Evolutionary conservation across 2,888 invertebrate species (phyloP).

Genomic region (Choreutis nemorana): DNA sequence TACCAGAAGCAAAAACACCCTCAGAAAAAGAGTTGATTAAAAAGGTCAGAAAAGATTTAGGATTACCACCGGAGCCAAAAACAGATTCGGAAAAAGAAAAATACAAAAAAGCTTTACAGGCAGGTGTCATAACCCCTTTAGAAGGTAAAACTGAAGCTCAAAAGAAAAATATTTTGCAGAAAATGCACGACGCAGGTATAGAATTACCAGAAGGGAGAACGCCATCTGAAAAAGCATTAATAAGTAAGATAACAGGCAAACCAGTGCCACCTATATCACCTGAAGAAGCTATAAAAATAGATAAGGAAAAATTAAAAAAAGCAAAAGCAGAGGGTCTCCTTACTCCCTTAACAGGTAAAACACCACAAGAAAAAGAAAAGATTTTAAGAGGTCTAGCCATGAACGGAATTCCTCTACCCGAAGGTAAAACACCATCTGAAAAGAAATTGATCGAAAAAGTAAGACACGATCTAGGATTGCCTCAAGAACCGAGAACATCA

Average conservation of each 20-base stretch:
- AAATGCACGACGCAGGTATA: conserved; percentile 7
- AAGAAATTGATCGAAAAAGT: conserved; percentile 15
- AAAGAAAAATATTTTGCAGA: conserved; percentile 5
- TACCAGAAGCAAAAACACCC: conserved; percentile 13
- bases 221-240: conserved; percentile 6
- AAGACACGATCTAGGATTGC: conserved; percentile 13
- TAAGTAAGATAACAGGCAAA: conserved; percentile 12
- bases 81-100: conserved; percentile 9
- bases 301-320: conserved; percentile 16
- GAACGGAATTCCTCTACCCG: conserved; percentile 15
- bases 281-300: conserved; percentile 12
- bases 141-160: conserved; percentile 14
- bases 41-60: conserved; percentile 7
- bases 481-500: conserved; percentile 18
- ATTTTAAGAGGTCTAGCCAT: conserved; percentile 15
- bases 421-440: conserved; percentile 17
- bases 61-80: conserved; percentile 11
- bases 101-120: conserved; percentile 6
- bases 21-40: conserved; percentile 9
- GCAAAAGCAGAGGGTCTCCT: conserved; percentile 17
- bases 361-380: conserved; percentile 14
- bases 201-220: conserved; percentile 9
- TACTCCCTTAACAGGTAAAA: conserved; percentile 14
- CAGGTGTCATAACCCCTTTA: conserved; percentile 7
- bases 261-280: too few species aligned